Conservation (phyloP, 64 coral and sea anemone genomes). For the Dendronephthya gigantea region DNA sequence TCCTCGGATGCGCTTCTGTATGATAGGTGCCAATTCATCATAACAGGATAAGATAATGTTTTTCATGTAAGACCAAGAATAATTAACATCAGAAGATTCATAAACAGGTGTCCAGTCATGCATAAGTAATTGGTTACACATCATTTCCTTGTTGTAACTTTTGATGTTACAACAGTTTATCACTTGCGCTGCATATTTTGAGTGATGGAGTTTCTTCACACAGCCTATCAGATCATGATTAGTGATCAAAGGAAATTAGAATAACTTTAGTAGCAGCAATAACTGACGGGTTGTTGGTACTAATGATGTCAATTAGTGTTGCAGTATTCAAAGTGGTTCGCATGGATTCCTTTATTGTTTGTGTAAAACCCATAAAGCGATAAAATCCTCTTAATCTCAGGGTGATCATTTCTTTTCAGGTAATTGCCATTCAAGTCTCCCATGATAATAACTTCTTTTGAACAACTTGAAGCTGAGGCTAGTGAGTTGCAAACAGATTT, state of each 20-base stretch:
- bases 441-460: background rate
- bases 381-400: background rate
- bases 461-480: background rate
- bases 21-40: background rate
- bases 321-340: background rate
- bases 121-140: background rate
- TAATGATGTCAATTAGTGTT: background rate
- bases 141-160: background rate
- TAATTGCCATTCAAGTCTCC: background rate
- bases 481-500: background rate
- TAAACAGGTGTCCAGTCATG: background rate
- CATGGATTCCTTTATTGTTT: background rate
- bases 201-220: background rate
- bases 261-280: background rate
- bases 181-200: background rate
- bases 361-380: background rate
- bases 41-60: background rate
- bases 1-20: background rate
- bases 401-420: background rate
- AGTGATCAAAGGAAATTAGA: background rate
- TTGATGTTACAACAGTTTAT: background rate
- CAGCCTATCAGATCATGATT: background rate
- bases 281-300: background rate
- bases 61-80: background rate
- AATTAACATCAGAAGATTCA: background rate